Conservation (phyloP, 2,113 vertebrate species). For the Ctenomys sociabilis region DNA sequence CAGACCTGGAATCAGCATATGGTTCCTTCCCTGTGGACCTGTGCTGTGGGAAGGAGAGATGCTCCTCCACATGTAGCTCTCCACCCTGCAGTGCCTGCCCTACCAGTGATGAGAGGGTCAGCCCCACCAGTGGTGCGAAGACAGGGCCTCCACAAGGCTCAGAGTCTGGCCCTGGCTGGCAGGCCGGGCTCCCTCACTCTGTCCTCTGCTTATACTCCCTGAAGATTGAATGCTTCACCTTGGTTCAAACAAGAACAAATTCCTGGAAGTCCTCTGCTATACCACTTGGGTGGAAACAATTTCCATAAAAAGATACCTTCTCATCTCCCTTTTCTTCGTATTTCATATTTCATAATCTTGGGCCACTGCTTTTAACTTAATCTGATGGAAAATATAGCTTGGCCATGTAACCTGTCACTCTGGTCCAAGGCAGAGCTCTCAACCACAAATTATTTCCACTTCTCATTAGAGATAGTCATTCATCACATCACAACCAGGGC, state of each 20-base stretch:
- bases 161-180: not conserved
- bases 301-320: slow-evolving; percentile 69
- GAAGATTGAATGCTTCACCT: slow-evolving; percentile 22
- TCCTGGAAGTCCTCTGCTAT: slow-evolving; percentile 66
- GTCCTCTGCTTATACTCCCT: not conserved
- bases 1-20: not conserved
- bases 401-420: slow-evolving; percentile 72
- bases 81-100: not conserved
- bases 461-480: slow-evolving; percentile 83
- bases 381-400: slow-evolving; percentile 73
- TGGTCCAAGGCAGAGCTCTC: slow-evolving; percentile 69
- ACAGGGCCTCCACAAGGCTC: not conserved
- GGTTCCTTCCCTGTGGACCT: not conserved
- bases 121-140: not conserved
- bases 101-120: not conserved
- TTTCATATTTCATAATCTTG: slow-evolving; percentile 74
- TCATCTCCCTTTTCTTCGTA: slow-evolving; percentile 69
- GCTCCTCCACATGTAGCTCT: not conserved
- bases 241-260: slow-evolving; percentile 28
- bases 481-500: slow-evolving; percentile 67
- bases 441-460: slow-evolving; percentile 83
- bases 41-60: not conserved
- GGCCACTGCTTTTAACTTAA: slow-evolving; percentile 72
- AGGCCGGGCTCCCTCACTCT: not conserved
- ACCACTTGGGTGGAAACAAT: slow-evolving; percentile 66